These are phyloP conservation scores for Cerastis rubricosa DNA, from an alignment of 2,888 invertebrate genomes.

Conservation along the genomic window DNA sequence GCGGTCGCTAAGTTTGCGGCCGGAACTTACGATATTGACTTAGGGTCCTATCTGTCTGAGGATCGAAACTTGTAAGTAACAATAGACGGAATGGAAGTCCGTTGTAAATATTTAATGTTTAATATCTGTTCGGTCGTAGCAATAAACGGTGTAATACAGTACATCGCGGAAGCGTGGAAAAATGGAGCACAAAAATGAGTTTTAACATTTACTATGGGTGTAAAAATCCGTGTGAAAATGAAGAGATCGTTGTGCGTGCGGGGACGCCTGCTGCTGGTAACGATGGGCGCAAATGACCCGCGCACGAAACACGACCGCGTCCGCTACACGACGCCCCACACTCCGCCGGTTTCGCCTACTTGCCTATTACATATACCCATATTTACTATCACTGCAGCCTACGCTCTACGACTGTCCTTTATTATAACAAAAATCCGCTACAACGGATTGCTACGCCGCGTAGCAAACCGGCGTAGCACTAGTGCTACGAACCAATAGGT, in stretches of 20 bases:
- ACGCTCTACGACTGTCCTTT: slow-evolving; percentile 20
- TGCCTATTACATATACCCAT: slow-evolving; percentile 70
- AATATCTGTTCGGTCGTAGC: slow-evolving; percentile 46
- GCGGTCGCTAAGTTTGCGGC: slow-evolving; percentile 85
- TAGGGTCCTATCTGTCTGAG: slow-evolving; percentile 80
- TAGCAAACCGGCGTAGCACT: slow-evolving; percentile 38
- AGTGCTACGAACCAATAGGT: slow-evolving; percentile 58
- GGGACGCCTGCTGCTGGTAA: slow-evolving; percentile 82
- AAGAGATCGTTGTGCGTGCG: slow-evolving; percentile 80
- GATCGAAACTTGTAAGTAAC: slow-evolving; percentile 78
- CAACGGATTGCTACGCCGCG: slow-evolving; percentile 33
- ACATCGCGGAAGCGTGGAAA: slow-evolving; percentile 55
- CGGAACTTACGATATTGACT: slow-evolving; percentile 87
- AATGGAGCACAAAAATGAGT: slow-evolving; percentile 65
- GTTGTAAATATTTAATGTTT: slow-evolving; percentile 72
- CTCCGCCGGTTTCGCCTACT: slow-evolving; percentile 48
- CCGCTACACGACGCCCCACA: slow-evolving; percentile 63
- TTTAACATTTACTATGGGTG: slow-evolving; percentile 71
- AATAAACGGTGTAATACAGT: slow-evolving; percentile 54
- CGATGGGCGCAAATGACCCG: slow-evolving; percentile 82
- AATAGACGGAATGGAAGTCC: slow-evolving; percentile 69
- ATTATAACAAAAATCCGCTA: slow-evolving; percentile 8
- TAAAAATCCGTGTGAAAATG: slow-evolving; percentile 81
- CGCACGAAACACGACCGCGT: slow-evolving; percentile 79
- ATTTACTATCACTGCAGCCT: slow-evolving; percentile 53